phyloP scores from a whole-genome alignment of 2,888 invertebrate genomes.

The Gnatocerus cornutus region DNA sequence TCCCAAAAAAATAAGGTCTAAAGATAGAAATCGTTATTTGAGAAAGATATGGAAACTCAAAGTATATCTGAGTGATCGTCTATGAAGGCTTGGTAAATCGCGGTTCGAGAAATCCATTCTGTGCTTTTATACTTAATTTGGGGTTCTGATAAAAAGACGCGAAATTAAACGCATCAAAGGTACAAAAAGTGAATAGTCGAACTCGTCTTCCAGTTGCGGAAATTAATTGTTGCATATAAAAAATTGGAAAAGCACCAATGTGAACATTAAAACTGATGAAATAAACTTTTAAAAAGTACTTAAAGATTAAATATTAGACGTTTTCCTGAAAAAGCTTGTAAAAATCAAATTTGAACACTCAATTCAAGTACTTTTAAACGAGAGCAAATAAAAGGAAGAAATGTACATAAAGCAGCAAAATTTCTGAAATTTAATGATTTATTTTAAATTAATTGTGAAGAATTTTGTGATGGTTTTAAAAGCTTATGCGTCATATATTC shows the following conservation, averaged over 20 bases:
- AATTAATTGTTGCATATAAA: not conserved
- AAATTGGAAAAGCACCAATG: not conserved
- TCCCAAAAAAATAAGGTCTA: conserved; percentile 6
- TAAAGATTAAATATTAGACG: conserved; percentile 14
- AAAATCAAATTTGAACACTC: conserved; percentile 19
- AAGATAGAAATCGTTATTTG: conserved; percentile 21
- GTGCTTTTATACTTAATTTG: conserved; percentile 16
- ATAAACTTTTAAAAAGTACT: conserved; percentile 15
- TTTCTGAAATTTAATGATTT: not conserved
- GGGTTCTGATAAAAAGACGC: conserved; percentile 10
- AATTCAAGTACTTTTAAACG: conserved; percentile 18
- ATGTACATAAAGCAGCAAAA: conserved; percentile 9
- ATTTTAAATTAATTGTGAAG: conserved; percentile 2
- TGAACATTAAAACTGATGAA: not conserved
- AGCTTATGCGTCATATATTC: not conserved
- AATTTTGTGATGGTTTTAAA: not conserved
- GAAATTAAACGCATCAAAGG: conserved; percentile 14
- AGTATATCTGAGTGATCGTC: conserved; percentile 21
- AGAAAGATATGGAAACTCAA: conserved; percentile 20
- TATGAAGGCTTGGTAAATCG: conserved; percentile 14
- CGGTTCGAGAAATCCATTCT: conserved; percentile 7
- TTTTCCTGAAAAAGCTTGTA: conserved; percentile 10
- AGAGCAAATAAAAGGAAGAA: conserved; percentile 18
- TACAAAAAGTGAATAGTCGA: conserved; percentile 9
- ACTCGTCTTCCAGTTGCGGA: not conserved